Base-by-base conservation (phyloP, 2,797 vertebrate species). In the Notoglanidium macrostoma region DNA sequence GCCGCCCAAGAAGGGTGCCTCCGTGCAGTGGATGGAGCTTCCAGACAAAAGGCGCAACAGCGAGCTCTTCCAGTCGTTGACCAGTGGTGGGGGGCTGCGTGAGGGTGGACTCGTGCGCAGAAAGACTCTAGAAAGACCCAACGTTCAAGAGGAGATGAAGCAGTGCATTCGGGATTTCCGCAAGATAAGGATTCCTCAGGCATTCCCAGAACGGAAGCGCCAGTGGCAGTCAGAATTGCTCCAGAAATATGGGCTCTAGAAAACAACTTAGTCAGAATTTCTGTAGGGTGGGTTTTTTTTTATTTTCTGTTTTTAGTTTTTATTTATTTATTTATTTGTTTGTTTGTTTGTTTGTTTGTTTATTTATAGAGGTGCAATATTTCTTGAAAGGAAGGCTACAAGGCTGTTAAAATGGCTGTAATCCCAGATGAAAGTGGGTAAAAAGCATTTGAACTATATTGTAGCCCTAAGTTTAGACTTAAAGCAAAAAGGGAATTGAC, bases 31-130 rank as follows among this genome's bases (percentile, higher is more conserved):
- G 97, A 96, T 97, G 94, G 96, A 96, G 44, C 91, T 95, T 0
- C 94, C 96, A 2, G 96, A 97, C 90, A 97, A 97, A 93, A 95
- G 97, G 89, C 96, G 97, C 74, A 97, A 97, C 94, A 97, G 97
- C 87, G 97, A 97, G 95, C 96, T 97, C 88, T 97, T 97, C 94
- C 97, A 97, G 93, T 96, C 96, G 26, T 94, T 97, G 90, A 97
- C 96, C 93, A 97, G 96, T 90, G 89, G 90, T 7, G 90, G 59
- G 7, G 90, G 90, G 84, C 19, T 65, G 0, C 76, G 90, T 12
- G 96, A 96, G 81, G 93, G 96, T 63, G 97, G 96, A 72, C 95
- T 97, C 84, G 96, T 95, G 85, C 96, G 96, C 94, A 96, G 96
- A 94, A 97, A 96, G 93, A 95, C 95, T 67, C 95, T 95, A 11